A percentile compares a stretch with the other conserved stretches of the same genome.
phyloP scores from a whole-genome alignment of 2,797 vertebrate species.

The Argyrosomus regius region DNA sequence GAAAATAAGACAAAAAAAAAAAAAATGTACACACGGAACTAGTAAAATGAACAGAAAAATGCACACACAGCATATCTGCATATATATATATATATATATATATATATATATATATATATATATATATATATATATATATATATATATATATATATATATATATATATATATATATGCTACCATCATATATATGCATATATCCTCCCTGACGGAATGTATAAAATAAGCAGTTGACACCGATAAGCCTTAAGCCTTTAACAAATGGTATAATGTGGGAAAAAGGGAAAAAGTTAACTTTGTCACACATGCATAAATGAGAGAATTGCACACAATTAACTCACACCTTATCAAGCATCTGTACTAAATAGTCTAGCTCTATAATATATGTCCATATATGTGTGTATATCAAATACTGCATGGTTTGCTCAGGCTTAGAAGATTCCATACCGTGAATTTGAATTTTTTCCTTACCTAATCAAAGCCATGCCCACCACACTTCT shows the following conservation, averaged over 20 bases:
- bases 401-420: conserved; percentile 98
- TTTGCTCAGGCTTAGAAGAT: conserved; percentile 96
- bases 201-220: conserved; percentile 99
- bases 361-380: conserved; percentile 96
- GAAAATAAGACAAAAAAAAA: conserved; percentile 80
- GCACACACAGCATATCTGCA: conserved; percentile 84
- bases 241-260: conserved; percentile 93
- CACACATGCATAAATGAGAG: conserved; percentile 99
- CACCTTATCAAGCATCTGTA: conserved; percentile 99
- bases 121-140: conserved; percentile 70
- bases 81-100: conserved; percentile 48
- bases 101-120: conserved; percentile 60
- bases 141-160: conserved; percentile 69
- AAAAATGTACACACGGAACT: conserved; percentile 82
- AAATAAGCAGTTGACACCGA: conserved; percentile 96
- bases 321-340: conserved; percentile 99
- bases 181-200: conserved; percentile 70
- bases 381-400: conserved; percentile 86
- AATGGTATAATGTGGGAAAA: conserved; percentile 91
- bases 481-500: conserved; percentile 94
- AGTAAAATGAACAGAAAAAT: conserved; percentile 80
- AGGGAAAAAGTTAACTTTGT: conserved; percentile 90
- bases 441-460: conserved; percentile 92
- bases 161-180: conserved; percentile 41
- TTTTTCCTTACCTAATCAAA: conserved; percentile 92